Evolutionary conservation across 23 tunicate genomes (phyloP).

Genomic region (Ciona savignyi): DNA sequence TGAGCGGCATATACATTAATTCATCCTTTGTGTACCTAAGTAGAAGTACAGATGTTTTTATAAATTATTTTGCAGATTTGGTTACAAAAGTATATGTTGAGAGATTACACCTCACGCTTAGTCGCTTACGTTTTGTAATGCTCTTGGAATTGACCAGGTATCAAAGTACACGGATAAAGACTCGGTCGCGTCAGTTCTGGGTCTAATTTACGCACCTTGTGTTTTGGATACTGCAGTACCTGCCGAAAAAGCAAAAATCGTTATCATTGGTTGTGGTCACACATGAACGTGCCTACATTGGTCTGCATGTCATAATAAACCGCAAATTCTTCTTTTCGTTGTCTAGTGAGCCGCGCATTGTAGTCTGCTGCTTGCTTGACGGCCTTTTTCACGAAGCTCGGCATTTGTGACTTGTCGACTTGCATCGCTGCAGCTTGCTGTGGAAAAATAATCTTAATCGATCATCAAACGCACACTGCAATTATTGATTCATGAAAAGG

Average conservation of each 20-base stretch:
- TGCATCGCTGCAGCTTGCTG: slow-evolving; percentile 5
- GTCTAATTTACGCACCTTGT: slow-evolving; percentile 64
- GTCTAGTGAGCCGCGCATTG: slow-evolving; percentile 60
- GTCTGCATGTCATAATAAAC: slow-evolving; percentile 88
- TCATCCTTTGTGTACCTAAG: slow-evolving; percentile 70
- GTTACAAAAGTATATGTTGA: too few species aligned
- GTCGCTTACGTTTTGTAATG: slow-evolving; percentile 88
- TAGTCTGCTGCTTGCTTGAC: slow-evolving; percentile 77
- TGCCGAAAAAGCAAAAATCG: background rate
- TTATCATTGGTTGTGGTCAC: too few species aligned
- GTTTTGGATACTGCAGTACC: slow-evolving; percentile 70
- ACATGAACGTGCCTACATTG: slow-evolving; percentile 63
- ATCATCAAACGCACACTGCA: too few species aligned
- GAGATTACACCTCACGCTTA: too few species aligned
- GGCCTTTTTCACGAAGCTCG: slow-evolving; percentile 51
- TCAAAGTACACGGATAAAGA: slow-evolving; percentile 85
- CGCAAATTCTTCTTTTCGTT: slow-evolving; percentile 67
- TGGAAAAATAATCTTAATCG: too few species aligned
- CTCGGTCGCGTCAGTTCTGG: slow-evolving; percentile 76
- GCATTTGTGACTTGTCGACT: slow-evolving; percentile 73
- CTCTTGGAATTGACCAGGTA: slow-evolving; percentile 96
- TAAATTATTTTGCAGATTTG: too few species aligned
- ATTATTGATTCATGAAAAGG: too few species aligned
- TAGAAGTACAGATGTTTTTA: background rate
- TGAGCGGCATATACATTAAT: slow-evolving; percentile 73